Base-by-base conservation (phyloP, 2,888 invertebrate species). In the Nemapogon koenigi region DNA sequence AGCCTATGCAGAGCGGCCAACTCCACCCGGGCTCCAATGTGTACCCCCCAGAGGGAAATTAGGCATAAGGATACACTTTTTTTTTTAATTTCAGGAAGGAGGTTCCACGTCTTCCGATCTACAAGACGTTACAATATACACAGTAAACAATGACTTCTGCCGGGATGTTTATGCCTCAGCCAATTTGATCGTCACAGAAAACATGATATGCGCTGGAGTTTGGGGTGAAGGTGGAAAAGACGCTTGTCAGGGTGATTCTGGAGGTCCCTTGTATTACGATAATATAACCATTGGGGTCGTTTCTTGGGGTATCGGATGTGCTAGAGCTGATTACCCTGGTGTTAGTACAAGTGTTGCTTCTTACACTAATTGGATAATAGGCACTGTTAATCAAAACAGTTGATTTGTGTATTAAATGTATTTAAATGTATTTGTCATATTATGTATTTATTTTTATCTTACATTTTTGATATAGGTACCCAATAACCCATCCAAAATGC, bases 291-390 rank as follows among this genome's bases (percentile, higher is more conserved):
- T 81, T 37, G 78, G 76, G 16, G 44, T 81, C 42, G 59, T 70
- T 25, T 79, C 80, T 22, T 80, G 72, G 67, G 80, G 79, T 41
- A 51, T 53, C 29, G 68, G 68, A 3, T 80, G 81, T 44, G 71
- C 63, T 3, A 52, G 62, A 42, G 57, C 52, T 8, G 44, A 49
- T 30, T 69, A 57, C 49, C 81, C 81, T 1, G 73, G 72, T 22
- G 67, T 81, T 45, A 73, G 65, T 47, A 63, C 73, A n/a, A 57
- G 62, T 11, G 66, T 81, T 32, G 44, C 53, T 1, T 37, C 53
- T 0, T 61, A 57, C 45, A 52, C 56, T 2, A 8, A 52, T 14
- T 69, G 68, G 67, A 60, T 68, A 19, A 27, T 50, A 2, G 10
- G 3, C 0, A 38, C 19, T 2, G 55, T 52, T 30, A n/a, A 6